Evolutionary conservation across 2,797 vertebrate species (phyloP), one percentile per base, ranked within the genome.

Genomic region (Ispidina picta): DNA sequence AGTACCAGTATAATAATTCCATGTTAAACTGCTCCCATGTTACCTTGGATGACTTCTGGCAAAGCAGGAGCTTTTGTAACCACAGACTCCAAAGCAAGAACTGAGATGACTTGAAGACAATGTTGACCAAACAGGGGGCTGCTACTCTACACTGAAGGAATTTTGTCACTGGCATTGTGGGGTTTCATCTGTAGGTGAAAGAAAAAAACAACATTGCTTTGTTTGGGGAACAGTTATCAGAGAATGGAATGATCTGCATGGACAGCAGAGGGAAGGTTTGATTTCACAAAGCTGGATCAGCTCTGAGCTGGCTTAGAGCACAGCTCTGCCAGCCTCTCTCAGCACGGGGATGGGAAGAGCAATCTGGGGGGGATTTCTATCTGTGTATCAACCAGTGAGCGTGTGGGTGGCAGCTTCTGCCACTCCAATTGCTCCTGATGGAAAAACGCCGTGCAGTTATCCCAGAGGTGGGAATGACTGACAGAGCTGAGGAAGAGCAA

Each of bases 41-140:
- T 92, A 91, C 51, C 68, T 88, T 31, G 25, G 21, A 65, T 80
- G 86, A 88, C 88, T 91, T 93, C 46, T 1, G 5, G 37, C 63
- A 87, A 94, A 86, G 62, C 43, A 35, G 58, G 9, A 80, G 74
- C 29, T 91, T 84, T 86, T 88, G 4, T 84, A 88, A 93, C 46
- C 72, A 6, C 31, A 86, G 54, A 29, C n/a, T 88, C 37, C 68
- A 75, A 83, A 89, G 64, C 7, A 43, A 70, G 28, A 86, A 68
- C 14, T 74, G 29, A 19, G 75, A 91, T 73, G 51, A 74, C 64
- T 35, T 35, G 37, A 48, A 91, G 43, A 8, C 77, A 78, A 74
- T 74, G 84, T 68, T 87, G 66, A 89, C 84, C 90, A 80, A 33
- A 94, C 3, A 77, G 43, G 55, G 15, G 25, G 16, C n/a, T 94